A percentile compares a stretch with the other conserved stretches of the same genome.
Conservation (phyloP, 1,140 invertebrate genomes). For the Drosophila arizonae region DNA sequence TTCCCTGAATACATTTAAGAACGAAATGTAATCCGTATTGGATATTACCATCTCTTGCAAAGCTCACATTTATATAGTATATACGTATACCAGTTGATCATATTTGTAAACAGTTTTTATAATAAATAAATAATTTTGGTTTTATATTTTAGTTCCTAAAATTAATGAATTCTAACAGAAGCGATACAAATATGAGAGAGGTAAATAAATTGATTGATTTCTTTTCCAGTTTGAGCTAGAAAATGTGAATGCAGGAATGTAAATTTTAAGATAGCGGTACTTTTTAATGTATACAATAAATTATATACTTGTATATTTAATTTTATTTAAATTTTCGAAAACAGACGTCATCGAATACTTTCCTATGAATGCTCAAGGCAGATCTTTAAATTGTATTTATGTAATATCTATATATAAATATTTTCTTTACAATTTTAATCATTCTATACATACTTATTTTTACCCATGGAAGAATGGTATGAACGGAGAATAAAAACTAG, state of each 20-base stretch:
- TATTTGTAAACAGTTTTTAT: slow-evolving; percentile 11
- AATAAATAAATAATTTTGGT: background rate
- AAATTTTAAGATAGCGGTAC: slow-evolving; percentile 1
- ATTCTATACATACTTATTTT: no score
- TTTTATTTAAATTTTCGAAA: no score
- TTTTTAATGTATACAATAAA: no score
- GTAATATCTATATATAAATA: no score
- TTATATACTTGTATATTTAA: no score
- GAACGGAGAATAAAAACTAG: no score
- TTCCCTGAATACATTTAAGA: slow-evolving; percentile 12
- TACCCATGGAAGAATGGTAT: no score
- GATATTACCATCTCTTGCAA: slow-evolving; percentile 20
- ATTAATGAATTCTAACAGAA: slow-evolving; percentile 37
- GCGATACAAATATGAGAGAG: slow-evolving; percentile 25
- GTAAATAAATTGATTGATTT: slow-evolving; percentile 2
- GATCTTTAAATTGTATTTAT: no score
- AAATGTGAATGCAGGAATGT: background rate
- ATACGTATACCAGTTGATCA: slow-evolving; percentile 2
- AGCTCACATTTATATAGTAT: slow-evolving; percentile 6
- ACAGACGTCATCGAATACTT: no score
- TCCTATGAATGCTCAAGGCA: no score
- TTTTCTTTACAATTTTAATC: no score
- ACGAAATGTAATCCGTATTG: slow-evolving; percentile 13
- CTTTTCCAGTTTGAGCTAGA: background rate
- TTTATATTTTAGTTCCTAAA: slow-evolving; percentile 10